Evolutionary conservation across 2,113 vertebrate species (phyloP).

Genomic region (Anguilla rostrata): DNA sequence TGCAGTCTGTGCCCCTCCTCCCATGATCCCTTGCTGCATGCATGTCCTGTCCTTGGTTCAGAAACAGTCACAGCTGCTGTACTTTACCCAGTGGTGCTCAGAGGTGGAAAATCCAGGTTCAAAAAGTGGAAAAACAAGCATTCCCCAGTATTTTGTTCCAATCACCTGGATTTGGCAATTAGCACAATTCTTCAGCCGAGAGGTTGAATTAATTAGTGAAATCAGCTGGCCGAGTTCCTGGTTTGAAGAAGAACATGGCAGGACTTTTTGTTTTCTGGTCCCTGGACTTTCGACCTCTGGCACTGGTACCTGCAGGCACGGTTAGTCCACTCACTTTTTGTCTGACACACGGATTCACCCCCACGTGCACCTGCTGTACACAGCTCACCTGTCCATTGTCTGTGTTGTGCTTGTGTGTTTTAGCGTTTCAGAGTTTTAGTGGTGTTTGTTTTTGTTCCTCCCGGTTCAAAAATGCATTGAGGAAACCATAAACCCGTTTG

Average conservation of each 20-base stretch:
- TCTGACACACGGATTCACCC: not conserved
- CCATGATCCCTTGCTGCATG: not conserved
- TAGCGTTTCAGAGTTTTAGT: not conserved
- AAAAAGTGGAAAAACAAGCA: too few relatives aligned
- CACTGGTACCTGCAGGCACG: not conserved
- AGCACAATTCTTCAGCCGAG: too few relatives aligned
- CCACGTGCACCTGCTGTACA: not conserved
- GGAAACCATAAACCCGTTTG: slow-evolving; percentile 2
- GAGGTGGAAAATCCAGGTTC: too few relatives aligned
- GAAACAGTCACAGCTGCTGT: not conserved
- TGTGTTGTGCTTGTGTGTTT: slow-evolving; percentile 36
- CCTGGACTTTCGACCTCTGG: too few relatives aligned
- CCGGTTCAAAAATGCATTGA: slow-evolving; percentile 30
- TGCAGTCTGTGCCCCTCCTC: not conserved
- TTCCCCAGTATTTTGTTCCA: too few relatives aligned
- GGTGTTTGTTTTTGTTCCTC: not conserved
- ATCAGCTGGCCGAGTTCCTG: too few relatives aligned
- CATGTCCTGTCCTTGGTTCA: not conserved
- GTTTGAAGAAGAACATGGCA: too few relatives aligned
- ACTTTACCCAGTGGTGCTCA: too few relatives aligned
- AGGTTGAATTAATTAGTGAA: too few relatives aligned
- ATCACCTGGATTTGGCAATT: too few relatives aligned
- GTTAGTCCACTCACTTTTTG: not conserved
- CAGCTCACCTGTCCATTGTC: not conserved
- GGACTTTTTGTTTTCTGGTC: too few relatives aligned